Evolutionary conservation across 1,140 invertebrate genomes (phyloP).

Genomic region (Trialeurodes vaporariorum): DNA sequence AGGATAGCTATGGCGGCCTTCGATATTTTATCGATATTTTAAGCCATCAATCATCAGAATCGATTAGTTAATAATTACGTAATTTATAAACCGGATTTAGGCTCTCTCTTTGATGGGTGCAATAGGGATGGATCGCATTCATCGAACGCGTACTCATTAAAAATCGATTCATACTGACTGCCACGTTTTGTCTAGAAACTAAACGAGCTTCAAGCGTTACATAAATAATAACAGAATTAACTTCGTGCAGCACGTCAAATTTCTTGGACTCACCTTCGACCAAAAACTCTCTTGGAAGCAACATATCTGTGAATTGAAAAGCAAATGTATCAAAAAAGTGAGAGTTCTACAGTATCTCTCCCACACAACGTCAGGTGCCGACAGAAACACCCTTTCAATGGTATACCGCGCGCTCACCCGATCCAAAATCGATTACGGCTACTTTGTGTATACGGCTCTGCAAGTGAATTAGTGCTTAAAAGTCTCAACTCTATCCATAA

Average conservation of each 20-base stretch:
- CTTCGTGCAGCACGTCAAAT: conserved; percentile 13
- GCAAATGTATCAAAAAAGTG: too few relatives aligned
- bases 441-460: background rate
- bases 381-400: background rate
- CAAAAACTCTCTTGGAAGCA: background rate
- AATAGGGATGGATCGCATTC: too few relatives aligned
- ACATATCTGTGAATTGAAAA: background rate
- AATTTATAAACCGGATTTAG: too few relatives aligned
- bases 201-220: background rate
- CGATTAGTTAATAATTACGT: too few relatives aligned
- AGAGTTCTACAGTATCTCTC: background rate
- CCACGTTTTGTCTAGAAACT: too few relatives aligned
- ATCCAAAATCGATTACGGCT: conserved; percentile 8
- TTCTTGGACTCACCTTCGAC: background rate
- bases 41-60: too few relatives aligned
- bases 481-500: conserved; percentile 6
- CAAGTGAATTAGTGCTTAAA: background rate
- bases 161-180: too few relatives aligned
- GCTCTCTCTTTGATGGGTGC: too few relatives aligned
- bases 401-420: background rate
- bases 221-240: background rate
- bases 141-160: too few relatives aligned
- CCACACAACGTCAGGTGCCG: conserved; percentile 4
- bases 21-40: too few relatives aligned
- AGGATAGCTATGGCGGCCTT: too few relatives aligned